Evolutionary conservation across 2,113 vertebrate species (phyloP), one percentile per base, ranked within the genome.

Genomic region (Indicator maculatus): DNA sequence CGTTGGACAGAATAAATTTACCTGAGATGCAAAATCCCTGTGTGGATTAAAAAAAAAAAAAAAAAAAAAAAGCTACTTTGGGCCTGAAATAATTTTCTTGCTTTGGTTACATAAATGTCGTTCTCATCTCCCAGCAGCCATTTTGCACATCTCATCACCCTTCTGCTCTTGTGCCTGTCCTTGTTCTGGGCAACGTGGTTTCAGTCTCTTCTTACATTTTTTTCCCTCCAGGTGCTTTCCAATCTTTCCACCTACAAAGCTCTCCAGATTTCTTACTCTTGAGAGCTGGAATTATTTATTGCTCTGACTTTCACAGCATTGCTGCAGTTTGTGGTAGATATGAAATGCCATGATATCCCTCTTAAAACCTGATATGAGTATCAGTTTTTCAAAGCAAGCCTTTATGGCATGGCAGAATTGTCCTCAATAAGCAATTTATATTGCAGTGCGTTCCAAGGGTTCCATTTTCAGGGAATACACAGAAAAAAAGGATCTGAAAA

Each of bases 1-100:
- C 55, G 56, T 88, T 45, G 56, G 41, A 83, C 39, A 80, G 80
- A 90, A 73, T 53, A 76, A 73, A 65, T 86, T 88, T 80, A 83
- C 33, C 33, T 69, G 38, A 80, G 33, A 86, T 65, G 4, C 11
- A 80, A 80, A 90, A 93, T 59, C 30, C 27, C 39, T 12, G 8
- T 21, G 13, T 9, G 56, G 3, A 21, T 73, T 30, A 16, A 19
- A 36, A 58, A 82, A 91, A 84, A 44, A 70, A n/a, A n/a, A 55
- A 21, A 2, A 4, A 74, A 44, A 70, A 76, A n/a, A 30, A 28
- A 60, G 15, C 14, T 65, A 72, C 6, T 69, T 84, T 14, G 82
- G 27, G 28, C 63, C 53, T 61, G 76, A 83, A 45, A 90, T 63
- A 13, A 30, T 76, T 80, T 90, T 72, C 44, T 76, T 86, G 39